phyloP scores from a whole-genome alignment of 2,797 vertebrate species.

The Propithecus perrieri region DNA sequence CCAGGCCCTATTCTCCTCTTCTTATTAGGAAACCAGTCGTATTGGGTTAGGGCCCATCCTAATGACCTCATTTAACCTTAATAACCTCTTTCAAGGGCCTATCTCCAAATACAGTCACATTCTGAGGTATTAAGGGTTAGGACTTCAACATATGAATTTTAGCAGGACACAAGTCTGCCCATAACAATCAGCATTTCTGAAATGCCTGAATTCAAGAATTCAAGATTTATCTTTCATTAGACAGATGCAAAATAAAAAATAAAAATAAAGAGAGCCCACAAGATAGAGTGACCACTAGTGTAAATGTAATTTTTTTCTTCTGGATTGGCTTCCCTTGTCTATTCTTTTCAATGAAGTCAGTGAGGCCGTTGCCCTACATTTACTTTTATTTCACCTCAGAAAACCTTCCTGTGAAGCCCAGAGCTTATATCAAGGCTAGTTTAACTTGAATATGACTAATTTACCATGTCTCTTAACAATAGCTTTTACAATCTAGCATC shows the following conservation, averaged over 20 bases:
- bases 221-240: background rate
- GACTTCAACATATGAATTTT: background rate
- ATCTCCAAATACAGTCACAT: background rate
- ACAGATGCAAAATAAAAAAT: background rate
- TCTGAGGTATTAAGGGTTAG: background rate
- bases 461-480: background rate
- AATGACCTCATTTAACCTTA: background rate
- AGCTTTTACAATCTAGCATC: conserved; percentile 23
- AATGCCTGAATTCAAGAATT: background rate
- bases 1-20: background rate
- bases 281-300: background rate
- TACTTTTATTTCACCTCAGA: background rate
- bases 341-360: background rate
- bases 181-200: background rate
- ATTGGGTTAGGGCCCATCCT: accelerated
- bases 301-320: background rate
- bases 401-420: background rate
- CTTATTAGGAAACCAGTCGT: background rate
- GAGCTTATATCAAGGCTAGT: background rate
- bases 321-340: background rate
- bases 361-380: background rate
- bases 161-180: background rate
- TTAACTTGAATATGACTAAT: conserved; percentile 16
- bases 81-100: background rate
- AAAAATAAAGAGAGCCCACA: background rate